Evolutionary conservation across 2,888 invertebrate species (phyloP).

Genomic region (Lamproptera curius): DNA sequence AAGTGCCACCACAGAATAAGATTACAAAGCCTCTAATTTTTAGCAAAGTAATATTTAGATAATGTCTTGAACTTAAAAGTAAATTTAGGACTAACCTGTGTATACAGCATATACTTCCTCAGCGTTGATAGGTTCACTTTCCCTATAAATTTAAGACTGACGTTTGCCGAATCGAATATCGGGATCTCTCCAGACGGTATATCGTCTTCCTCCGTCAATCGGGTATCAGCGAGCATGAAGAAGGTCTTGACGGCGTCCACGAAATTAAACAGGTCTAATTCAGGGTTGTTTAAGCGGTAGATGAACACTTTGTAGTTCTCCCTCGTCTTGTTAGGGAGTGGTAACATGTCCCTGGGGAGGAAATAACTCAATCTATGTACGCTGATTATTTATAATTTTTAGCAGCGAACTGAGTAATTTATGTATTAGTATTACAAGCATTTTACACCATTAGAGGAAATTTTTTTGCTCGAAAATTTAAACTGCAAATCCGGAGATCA

Average conservation of each 20-base stretch:
- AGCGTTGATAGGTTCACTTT: constrained; percentile 80
- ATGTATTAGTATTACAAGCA: too few species aligned
- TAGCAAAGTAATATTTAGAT: too few species aligned
- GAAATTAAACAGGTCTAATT: constrained; percentile 82
- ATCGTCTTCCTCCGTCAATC: constrained; percentile 79
- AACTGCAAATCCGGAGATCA: too few species aligned
- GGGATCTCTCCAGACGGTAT: constrained; percentile 83
- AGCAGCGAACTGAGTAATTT: too few species aligned
- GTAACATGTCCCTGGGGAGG: constrained; percentile 83
- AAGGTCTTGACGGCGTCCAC: constrained; percentile 82
- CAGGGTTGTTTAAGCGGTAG: constrained; percentile 80
- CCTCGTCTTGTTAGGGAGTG: constrained; percentile 81
- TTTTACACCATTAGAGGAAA: too few species aligned
- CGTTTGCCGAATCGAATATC: constrained; percentile 83
- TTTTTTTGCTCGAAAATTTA: too few species aligned
- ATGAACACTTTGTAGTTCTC: constrained; percentile 83
- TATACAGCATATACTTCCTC: constrained; percentile 84
- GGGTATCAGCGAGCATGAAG: constrained; percentile 85
- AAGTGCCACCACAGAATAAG: too few species aligned
- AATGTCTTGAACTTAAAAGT: too few species aligned
- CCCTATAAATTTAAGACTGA: constrained; percentile 80
- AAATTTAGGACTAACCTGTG: constrained; percentile 74
- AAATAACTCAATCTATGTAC: too few species aligned
- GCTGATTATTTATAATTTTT: too few species aligned
- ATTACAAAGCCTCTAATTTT: too few species aligned